Percentiles rank a stretch among this genome's conserved stretches.
Evolutionary conservation across 2,797 vertebrate species (phyloP).

Genomic region (Hapalemur alaotrensis): DNA sequence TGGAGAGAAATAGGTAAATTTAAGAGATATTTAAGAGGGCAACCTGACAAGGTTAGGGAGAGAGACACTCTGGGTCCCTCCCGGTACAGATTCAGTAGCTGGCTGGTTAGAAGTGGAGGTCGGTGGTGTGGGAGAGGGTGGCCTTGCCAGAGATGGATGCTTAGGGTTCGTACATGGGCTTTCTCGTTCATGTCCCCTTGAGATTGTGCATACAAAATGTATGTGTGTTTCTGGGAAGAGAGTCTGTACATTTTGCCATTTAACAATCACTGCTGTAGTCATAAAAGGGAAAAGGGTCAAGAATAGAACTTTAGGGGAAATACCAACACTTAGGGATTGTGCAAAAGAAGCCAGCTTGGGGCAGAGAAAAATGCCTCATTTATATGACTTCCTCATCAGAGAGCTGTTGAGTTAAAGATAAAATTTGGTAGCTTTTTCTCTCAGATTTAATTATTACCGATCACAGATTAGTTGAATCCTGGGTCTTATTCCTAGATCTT

Average conservation of each 20-base stretch:
- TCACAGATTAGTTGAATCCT: not conserved
- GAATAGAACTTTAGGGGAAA: not conserved
- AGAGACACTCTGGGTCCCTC: not conserved
- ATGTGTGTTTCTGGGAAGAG: not conserved
- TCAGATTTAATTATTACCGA: not conserved
- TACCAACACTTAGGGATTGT: fast-evolving
- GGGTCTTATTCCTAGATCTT: not conserved
- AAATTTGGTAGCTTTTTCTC: not conserved
- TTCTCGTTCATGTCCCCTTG: not conserved
- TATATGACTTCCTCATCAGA: not conserved
- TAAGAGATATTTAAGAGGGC: not conserved
- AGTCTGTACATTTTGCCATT: not conserved
- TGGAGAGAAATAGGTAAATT: not conserved
- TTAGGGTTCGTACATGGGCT: not conserved
- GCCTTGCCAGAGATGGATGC: not conserved
- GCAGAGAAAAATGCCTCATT: fast-evolving
- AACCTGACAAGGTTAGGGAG: not conserved
- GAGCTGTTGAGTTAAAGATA: not conserved
- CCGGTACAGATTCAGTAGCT: not conserved
- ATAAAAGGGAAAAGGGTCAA: not conserved
- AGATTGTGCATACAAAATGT: not conserved
- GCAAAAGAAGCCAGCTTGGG: too few species aligned
- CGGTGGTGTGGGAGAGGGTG: not conserved
- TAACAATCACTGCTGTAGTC: not conserved
- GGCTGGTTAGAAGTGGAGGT: not conserved